Base-by-base conservation (phyloP, 2,888 invertebrate genomes). In the Argynnis bischoffii region DNA sequence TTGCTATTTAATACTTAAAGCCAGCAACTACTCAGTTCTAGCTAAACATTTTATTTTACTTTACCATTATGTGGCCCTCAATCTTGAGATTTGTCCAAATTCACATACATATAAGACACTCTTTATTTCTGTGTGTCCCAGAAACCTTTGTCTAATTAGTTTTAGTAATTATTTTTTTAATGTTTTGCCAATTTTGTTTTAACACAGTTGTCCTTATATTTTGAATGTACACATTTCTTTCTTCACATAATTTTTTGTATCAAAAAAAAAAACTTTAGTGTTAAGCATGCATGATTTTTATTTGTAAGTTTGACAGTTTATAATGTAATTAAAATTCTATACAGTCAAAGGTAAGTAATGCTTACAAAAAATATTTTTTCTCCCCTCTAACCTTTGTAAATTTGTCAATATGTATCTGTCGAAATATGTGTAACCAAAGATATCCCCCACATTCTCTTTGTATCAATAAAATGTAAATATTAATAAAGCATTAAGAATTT, bases 391-490 rank as follows among this genome's bases (percentile, higher is more conserved):
- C 26, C 26, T 41, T 55, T 53, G 51, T 55, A 26, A 26, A 26
- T 59, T 59, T 59, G 48, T 59, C 48, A 48, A 16, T 41, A 8
- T 41, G 11, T 41, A 8, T 11, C 35, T 41, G 35, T 41, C 11
- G 11, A 41, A 41, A 41, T 48, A 59, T 48, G 26, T n/a, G 31
- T 59, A 48, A 59, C 59, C 59, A 59, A 59, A 59, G 59, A 59
- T 57, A 57, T 41, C 59, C 59, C 31, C 59, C 48, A 48, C 59
- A 59, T 48, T 47, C 26, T 21, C 26, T 31, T 48, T 59, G 48
- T 59, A 48, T 48, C 59, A 59, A 47, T 41, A 41, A 11, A 41
- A 41, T 41, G 35, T 41, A 41, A 41, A 41, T 41, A 41, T 41
- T 41, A 41, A 41, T 41, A 41, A 41, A 41, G 35, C 11, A 41